Evolutionary conservation across 2,113 vertebrate genomes (phyloP).

Genomic region (Austrofundulus limnaeus): DNA sequence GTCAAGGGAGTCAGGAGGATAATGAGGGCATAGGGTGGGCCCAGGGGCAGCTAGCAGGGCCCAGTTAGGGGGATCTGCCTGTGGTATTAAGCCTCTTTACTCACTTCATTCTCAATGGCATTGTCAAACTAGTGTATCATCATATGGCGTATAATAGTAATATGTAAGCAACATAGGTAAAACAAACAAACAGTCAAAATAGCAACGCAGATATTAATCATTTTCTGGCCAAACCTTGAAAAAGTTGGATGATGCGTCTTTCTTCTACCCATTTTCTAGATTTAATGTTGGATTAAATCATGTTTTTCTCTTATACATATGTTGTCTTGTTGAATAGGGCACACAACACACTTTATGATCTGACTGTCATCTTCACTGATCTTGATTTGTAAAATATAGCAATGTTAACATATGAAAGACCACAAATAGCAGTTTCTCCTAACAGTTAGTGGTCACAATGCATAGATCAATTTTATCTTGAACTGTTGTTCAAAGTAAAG

Average conservation of each 20-base stretch:
- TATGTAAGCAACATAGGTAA: slow-evolving; percentile 21
- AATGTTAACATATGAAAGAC: slow-evolving; percentile 18
- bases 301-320: slow-evolving; percentile 32
- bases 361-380: slow-evolving; percentile 11
- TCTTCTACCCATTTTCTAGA: not conserved
- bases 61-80: slow-evolving; percentile 61
- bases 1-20: slow-evolving; percentile 54
- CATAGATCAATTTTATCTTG: no score
- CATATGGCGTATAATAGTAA: slow-evolving; percentile 25
- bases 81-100: slow-evolving; percentile 67
- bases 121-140: slow-evolving; percentile 30
- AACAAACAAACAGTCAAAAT: slow-evolving; percentile 46
- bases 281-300: not conserved
- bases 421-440: slow-evolving; percentile 2
- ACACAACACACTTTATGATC: no score
- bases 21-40: slow-evolving; percentile 65
- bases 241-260: not conserved
- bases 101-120: slow-evolving; percentile 41
- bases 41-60: slow-evolving; percentile 49
- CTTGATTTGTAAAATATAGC: not conserved
- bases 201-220: slow-evolving; percentile 5
- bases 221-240: no score
- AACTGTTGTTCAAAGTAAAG: no score
- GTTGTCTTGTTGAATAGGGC: not conserved
- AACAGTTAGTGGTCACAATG: not conserved